Evolutionary conservation across 2,113 vertebrate genomes (phyloP), one percentile per base, ranked within the genome.

Genomic region (Sinocyclocheilus anshuiensis): DNA sequence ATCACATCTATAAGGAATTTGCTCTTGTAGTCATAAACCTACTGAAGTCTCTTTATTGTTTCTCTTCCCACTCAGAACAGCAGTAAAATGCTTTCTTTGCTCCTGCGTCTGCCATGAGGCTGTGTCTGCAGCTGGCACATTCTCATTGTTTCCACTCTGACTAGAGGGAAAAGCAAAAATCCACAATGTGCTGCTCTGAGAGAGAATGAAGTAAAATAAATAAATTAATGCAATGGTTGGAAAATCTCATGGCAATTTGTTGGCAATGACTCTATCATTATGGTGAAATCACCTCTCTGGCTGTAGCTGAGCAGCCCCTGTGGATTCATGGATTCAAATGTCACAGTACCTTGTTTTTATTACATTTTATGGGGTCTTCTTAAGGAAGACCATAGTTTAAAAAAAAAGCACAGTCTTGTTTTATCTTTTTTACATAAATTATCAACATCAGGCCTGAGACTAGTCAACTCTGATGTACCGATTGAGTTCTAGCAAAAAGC

Each of bases 131-230:
- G 72, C 78, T 83, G 83, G 85, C 85, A 65, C 57, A 72, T 71
- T 74, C 78, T 88, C 89, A 87, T 77, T 88, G 74, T 90, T 90
- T 90, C 89, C 87, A 90, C 50, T 85, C 69, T 81, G 82, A 86
- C 77, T 50, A 69, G 69, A 84, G 84, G 67, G 81, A 79, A 33
- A 83, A 85, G 74, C 45, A 69, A 75, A 84, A 84, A 77, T 79
- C 24, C 63, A 79, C 77, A 83, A 59, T 81, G 50, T 89, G 86
- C 69, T 72, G 45, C 81, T 81, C 61, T 72, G 77, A 88, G 65
- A 53, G 74, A 45, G 53, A 81, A 85, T 80, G 81, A 86, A 84
- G 84, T 71, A 39, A 55, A 59, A 83, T 63, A 77, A 81, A 86
- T 75, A 80, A 69, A 83, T 67, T 77, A 42, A 75, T 36, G 74